Percentiles rank a stretch among this genome's conserved stretches.
These are phyloP conservation scores for Sphenodon punctatus DNA, from an alignment of 2,797 vertebrate species.

Conservation along the genomic window DNA sequence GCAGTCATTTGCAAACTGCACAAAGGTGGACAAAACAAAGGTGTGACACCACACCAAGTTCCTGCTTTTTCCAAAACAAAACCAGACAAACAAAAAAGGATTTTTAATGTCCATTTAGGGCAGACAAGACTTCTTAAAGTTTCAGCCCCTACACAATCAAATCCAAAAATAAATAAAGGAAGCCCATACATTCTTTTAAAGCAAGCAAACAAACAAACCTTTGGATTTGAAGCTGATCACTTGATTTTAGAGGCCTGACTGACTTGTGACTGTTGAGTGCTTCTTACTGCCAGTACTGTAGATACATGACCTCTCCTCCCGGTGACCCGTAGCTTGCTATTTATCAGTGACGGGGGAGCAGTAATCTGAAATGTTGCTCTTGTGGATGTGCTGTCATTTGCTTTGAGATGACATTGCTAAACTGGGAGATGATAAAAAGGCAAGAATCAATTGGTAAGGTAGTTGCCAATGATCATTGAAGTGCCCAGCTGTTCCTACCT, in stretches of 20 bases:
- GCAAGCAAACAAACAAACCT: too few relatives aligned
- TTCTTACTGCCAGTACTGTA: too few relatives aligned
- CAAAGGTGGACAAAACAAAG: background rate
- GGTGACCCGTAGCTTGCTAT: too few relatives aligned
- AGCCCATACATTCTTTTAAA: too few relatives aligned
- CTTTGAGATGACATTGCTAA: background rate
- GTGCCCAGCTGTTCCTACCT: background rate
- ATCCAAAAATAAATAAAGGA: accelerated
- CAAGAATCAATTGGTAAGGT: background rate
- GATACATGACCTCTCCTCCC: too few relatives aligned
- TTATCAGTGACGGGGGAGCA: background rate
- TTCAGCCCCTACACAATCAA: accelerated
- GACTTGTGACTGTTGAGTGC: too few relatives aligned
- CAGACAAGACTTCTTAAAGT: accelerated
- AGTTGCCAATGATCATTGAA: background rate
- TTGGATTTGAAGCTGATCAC: background rate
- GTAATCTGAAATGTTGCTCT: background rate
- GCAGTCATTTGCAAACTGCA: background rate
- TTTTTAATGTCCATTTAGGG: background rate
- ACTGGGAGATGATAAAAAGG: background rate
- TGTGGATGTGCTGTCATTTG: too few relatives aligned
- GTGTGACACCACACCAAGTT: background rate
- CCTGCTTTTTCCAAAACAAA: too few relatives aligned
- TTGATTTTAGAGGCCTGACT: too few relatives aligned
- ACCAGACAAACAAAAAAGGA: accelerated